A percentile compares a stretch with the other conserved stretches of the same genome.
phyloP scores from a whole-genome alignment of 2,113 vertebrate species.

The Mesocricetus auratus region DNA sequence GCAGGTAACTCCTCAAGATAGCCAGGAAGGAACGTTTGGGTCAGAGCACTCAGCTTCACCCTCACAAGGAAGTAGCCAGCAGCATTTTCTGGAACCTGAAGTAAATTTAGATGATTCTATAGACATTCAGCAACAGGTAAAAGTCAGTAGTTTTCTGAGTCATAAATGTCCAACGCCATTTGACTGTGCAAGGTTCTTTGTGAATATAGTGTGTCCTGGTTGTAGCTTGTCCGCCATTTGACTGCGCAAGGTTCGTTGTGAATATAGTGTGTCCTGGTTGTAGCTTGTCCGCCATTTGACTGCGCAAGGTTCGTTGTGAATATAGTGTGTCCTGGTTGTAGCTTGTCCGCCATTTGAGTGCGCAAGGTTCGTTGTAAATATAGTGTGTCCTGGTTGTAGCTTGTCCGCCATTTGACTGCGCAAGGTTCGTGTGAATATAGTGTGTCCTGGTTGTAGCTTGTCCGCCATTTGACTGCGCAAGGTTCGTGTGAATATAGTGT shows the following conservation, averaged over 20 bases:
- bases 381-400: not conserved
- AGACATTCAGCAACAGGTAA: conserved; percentile 97
- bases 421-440: not conserved
- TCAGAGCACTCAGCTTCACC: conserved; percentile 92
- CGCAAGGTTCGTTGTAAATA: not conserved
- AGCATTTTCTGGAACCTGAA: conserved; percentile 93
- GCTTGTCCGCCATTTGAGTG: not conserved
- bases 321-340: not conserved
- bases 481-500: not conserved
- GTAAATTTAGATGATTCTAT: conserved; percentile 95
- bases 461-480: not conserved
- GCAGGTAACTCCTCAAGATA: conserved; percentile 90
- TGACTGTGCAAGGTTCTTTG: not conserved
- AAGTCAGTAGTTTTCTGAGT: conserved; percentile 50
- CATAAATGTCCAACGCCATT: not conserved
- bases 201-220: not conserved
- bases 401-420: not conserved
- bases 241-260: not conserved
- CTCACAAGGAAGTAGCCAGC: conserved; percentile 93
- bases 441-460: not conserved
- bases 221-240: not conserved
- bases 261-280: not conserved
- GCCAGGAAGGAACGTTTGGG: conserved; percentile 94
- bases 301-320: not conserved
- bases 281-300: not conserved